These are phyloP conservation scores for Hassar affinis DNA, from an alignment of 2,113 vertebrate species.

Conservation along the genomic window DNA sequence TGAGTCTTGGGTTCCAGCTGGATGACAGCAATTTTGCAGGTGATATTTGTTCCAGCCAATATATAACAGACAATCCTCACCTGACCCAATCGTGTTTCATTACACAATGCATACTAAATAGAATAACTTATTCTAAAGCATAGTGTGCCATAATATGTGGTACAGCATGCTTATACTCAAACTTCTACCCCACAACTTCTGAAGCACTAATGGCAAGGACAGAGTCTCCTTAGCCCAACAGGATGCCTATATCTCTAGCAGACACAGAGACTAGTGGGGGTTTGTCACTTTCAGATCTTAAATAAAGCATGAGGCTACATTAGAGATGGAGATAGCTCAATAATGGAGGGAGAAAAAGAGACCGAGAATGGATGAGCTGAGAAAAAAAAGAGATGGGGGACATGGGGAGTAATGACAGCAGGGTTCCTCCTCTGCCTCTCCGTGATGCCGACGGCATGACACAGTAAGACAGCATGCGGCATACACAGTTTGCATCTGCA, in stretches of 20 bases:
- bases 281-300: slow-evolving; percentile 27
- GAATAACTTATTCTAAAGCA: not conserved
- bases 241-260: not conserved
- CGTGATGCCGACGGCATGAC: slow-evolving; percentile 51
- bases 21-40: not conserved
- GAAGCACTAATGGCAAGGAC: slow-evolving; percentile 8
- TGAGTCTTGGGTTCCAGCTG: not conserved
- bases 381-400: not conserved
- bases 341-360: not conserved
- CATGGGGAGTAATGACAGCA: slow-evolving; percentile 43
- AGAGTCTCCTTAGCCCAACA: slow-evolving; percentile 9
- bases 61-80: not conserved
- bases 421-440: not conserved
- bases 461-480: slow-evolving; percentile 55
- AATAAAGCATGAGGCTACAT: slow-evolving; percentile 48
- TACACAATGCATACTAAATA: not conserved
- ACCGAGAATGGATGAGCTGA: not conserved
- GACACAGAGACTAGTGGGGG: not conserved
- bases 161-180: not conserved
- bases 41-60: not conserved
- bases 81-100: slow-evolving; percentile 15
- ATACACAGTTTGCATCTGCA: not conserved
- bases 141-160: not conserved
- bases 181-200: not conserved
- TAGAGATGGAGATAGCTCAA: not conserved